Conservation (phyloP, 2,888 invertebrate genomes). For the Rotaria macrura region DNA sequence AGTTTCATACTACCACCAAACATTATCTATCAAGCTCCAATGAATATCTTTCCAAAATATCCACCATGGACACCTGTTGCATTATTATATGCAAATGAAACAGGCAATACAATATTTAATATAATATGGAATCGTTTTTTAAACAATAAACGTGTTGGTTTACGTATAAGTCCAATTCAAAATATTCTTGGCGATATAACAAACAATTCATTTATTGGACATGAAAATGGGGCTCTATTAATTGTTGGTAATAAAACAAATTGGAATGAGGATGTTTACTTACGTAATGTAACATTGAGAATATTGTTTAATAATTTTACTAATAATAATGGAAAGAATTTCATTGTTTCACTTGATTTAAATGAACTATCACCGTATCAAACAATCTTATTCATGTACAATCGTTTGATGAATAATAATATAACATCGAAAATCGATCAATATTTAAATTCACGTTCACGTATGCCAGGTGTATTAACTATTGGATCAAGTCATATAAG, state of each 20-base stretch:
- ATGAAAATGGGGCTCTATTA: conserved; percentile 68
- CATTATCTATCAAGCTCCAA: background rate
- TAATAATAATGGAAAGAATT: conserved; percentile 69
- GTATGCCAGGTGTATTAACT: background rate
- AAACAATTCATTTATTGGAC: conserved; percentile 75
- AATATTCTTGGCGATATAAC: conserved; percentile 52
- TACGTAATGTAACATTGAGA: conserved; percentile 43
- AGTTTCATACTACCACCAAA: background rate
- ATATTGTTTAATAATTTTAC: conserved; percentile 66
- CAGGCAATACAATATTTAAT: conserved; percentile 41
- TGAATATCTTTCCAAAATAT: background rate
- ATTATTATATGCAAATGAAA: conserved; percentile 3
- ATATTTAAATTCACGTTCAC: background rate
- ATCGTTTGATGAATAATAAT: conserved; percentile 72
- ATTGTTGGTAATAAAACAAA: conserved; percentile 60
- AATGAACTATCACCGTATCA: conserved; percentile 76
- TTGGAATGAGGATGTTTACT: conserved; percentile 42
- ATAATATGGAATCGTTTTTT: conserved; percentile 43
- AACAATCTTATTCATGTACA: conserved; percentile 70
- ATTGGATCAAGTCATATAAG: background rate
- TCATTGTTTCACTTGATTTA: conserved; percentile 73
- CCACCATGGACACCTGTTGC: background rate
- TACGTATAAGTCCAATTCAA: conserved; percentile 44
- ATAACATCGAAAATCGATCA: conserved; percentile 52
- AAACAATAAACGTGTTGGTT: conserved; percentile 43